These are phyloP conservation scores for Platycheirus albimanus DNA, from an alignment of 2,888 invertebrate genomes.

Conservation along the genomic window DNA sequence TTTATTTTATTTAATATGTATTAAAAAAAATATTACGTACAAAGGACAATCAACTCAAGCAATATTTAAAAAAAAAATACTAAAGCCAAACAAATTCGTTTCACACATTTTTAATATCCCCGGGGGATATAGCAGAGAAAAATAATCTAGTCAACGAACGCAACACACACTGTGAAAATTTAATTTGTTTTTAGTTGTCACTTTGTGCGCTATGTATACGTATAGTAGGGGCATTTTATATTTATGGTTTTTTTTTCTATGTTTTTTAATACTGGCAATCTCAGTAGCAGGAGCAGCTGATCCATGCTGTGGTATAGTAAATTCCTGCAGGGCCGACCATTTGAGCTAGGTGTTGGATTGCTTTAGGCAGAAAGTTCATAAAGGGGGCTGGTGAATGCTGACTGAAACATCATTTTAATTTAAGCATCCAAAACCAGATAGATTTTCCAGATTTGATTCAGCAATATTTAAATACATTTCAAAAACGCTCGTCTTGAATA, in stretches of 20 bases:
- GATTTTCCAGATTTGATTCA: too few relatives aligned
- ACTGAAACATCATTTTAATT: too few relatives aligned
- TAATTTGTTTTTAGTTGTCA: constrained; percentile 32
- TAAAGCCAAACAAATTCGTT: constrained; percentile 3
- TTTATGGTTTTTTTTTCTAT: neutral
- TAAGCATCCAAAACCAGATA: too few relatives aligned
- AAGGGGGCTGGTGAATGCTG: too few relatives aligned
- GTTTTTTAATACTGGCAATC: neutral
- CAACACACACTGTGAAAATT: neutral
- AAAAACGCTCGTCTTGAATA: too few relatives aligned
- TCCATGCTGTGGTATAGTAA: neutral
- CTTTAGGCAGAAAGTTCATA: too few relatives aligned
- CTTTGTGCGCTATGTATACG: neutral
- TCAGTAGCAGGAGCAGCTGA: constrained; percentile 5
- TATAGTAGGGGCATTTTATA: constrained; percentile 14
- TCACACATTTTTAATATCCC: constrained; percentile 12
- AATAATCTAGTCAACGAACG: constrained; percentile 6
- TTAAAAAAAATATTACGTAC: too few relatives aligned
- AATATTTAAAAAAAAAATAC: neutral
- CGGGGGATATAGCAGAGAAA: neutral
- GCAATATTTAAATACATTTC: too few relatives aligned
- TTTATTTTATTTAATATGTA: too few relatives aligned
- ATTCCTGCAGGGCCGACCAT: too few relatives aligned
- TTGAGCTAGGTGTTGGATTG: too few relatives aligned
- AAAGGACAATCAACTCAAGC: neutral